Percentiles rank a stretch among this genome's conserved stretches.
Evolutionary conservation across 2,113 vertebrate species (phyloP).

Genomic region (Muscicapa adusta): DNA sequence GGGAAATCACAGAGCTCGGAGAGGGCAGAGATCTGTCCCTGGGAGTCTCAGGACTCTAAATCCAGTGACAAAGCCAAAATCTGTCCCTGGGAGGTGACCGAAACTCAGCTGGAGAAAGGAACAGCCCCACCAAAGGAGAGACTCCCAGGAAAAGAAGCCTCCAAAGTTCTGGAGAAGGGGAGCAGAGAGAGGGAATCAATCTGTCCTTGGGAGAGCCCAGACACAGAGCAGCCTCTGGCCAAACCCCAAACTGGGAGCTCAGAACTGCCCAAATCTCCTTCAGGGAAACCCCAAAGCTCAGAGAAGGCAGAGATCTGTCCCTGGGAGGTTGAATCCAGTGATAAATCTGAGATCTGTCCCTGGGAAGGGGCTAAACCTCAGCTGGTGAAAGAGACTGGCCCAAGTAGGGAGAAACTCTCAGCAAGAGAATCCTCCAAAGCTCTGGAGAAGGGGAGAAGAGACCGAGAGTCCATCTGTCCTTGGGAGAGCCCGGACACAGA

Average conservation of each 20-base stretch:
- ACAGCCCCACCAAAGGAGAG: no score
- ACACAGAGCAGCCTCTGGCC: no score
- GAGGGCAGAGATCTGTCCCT: slow-evolving; percentile 39
- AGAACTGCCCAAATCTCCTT: no score
- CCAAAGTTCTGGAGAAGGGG: no score
- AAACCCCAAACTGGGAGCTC: no score
- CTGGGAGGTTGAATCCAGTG: slow-evolving; percentile 23
- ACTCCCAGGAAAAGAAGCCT: no score
- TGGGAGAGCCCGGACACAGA: slow-evolving; percentile 24
- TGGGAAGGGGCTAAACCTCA: neutral
- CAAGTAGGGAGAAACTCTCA: fast-evolving
- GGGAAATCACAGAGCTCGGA: neutral
- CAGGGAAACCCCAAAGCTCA: neutral
- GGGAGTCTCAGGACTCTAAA: no score
- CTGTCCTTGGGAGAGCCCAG: no score
- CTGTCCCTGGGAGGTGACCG: neutral
- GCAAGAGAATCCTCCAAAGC: fast-evolving
- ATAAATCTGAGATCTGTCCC: slow-evolving; percentile 52
- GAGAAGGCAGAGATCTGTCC: slow-evolving; percentile 54
- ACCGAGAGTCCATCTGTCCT: fast-evolving
- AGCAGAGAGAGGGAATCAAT: no score
- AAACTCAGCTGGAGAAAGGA: no score
- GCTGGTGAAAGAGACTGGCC: neutral
- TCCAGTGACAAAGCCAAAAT: neutral
- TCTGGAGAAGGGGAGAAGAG: neutral